These are phyloP conservation scores for Sus scrofa DNA, from an alignment of 2,113 vertebrate species.

Conservation along the genomic window DNA sequence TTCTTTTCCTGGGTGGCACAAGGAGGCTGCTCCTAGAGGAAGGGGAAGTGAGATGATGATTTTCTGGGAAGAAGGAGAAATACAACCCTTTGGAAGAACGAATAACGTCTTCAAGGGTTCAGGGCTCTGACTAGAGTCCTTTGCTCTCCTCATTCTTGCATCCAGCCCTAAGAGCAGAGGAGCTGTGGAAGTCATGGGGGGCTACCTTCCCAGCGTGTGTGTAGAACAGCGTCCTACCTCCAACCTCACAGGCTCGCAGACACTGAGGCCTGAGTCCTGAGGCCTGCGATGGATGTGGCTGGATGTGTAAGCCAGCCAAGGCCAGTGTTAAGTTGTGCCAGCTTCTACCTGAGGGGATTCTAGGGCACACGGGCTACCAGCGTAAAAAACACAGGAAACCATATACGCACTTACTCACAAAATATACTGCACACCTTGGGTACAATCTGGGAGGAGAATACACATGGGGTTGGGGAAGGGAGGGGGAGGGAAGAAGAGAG, in stretches of 20 bases:
- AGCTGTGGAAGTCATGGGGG: background rate
- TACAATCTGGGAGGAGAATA: background rate
- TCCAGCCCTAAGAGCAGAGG: background rate
- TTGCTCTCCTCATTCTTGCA: slow-evolving; percentile 41
- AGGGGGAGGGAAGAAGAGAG: fast-evolving
- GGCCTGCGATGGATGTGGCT: slow-evolving; percentile 3
- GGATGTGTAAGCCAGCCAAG: slow-evolving; percentile 27
- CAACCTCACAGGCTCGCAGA: slow-evolving; percentile 17
- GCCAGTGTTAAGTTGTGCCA: slow-evolving; percentile 56
- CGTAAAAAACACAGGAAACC: too few relatives aligned
- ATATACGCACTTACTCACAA: background rate
- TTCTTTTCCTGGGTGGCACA: background rate
- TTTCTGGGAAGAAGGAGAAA: slow-evolving; percentile 40
- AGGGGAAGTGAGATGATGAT: background rate
- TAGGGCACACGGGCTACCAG: slow-evolving; percentile 25
- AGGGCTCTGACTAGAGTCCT: background rate
- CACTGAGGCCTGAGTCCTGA: slow-evolving; percentile 19
- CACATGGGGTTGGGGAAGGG: background rate
- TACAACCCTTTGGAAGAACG: background rate
- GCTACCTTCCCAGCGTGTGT: background rate
- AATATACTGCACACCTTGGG: background rate
- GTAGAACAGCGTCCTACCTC: background rate
- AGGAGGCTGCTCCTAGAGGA: background rate
- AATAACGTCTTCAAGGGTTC: background rate
- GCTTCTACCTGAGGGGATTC: background rate